A percentile compares a stretch with the other conserved stretches of the same genome.
Evolutionary conservation across 92 coral and sea anemone species (phyloP).

Genomic region (Virgularia gustaviana): DNA sequence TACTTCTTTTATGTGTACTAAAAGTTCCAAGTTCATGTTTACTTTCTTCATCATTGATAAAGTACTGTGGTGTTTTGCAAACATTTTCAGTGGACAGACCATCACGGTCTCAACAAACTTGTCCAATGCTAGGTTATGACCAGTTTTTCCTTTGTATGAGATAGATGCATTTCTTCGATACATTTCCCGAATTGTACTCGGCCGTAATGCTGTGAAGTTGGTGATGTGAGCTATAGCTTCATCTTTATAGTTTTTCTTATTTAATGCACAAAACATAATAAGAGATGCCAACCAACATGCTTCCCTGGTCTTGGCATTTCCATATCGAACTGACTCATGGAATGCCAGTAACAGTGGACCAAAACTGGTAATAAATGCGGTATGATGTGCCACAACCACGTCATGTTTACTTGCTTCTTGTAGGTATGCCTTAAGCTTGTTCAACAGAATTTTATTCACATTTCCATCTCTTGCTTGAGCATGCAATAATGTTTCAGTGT

Average conservation of each 20-base stretch:
- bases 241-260: slow-evolving; percentile 34
- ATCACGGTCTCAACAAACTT: slow-evolving; percentile 34
- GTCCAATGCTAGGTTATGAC: slow-evolving; percentile 42
- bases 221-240: slow-evolving; percentile 36
- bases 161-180: slow-evolving; percentile 26
- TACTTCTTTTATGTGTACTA: background rate
- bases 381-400: too few species aligned
- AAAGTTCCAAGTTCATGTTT: slow-evolving; percentile 21
- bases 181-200: slow-evolving; percentile 32
- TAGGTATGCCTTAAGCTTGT: slow-evolving; percentile 7
- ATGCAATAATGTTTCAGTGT: too few species aligned
- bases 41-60: slow-evolving; percentile 31
- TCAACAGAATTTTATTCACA: background rate
- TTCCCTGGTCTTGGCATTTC: slow-evolving; percentile 13
- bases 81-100: slow-evolving; percentile 33
- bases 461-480: background rate
- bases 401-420: too few species aligned
- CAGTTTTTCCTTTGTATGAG: slow-evolving; percentile 18
- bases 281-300: slow-evolving; percentile 15
- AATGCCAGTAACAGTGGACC: slow-evolving; percentile 21
- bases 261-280: slow-evolving; percentile 28
- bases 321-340: slow-evolving; percentile 12
- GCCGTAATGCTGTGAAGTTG: slow-evolving; percentile 37
- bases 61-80: slow-evolving; percentile 32
- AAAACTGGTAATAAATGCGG: slow-evolving; percentile 13